Evolutionary conservation across 2,113 vertebrate genomes (phyloP), one percentile per base, ranked within the genome.

Genomic region (Albula glossodonta): DNA sequence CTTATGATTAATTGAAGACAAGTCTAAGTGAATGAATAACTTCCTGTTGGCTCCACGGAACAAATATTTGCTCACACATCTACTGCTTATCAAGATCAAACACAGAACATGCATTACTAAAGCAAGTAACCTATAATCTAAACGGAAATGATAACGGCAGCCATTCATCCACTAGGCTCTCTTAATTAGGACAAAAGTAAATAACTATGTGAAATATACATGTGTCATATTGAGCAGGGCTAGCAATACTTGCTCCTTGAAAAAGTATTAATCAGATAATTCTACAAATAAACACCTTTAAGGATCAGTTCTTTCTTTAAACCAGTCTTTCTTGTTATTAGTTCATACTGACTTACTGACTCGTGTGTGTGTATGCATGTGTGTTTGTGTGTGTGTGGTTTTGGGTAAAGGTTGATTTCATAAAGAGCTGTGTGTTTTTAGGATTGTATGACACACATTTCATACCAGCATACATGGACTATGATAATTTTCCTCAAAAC

Each of bases 1-100:
- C 50, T 5, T 4, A 6, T 53, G 51, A 53, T 53, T 52, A 17
- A 52, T 51, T 53, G 50, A 25, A 81, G 22, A 53, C 51, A 81
- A 53, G 31, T 53, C n/a, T 19, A 56, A 81, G 80, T 81, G 51
- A 81, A 81, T 81, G 80, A 81, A 81, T 81, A 81, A 81, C 80
- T 81, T 81, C 80, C 80, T 81, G 80, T 81, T 81, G 51, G 48
- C 22, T 22, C 22, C 80, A 81, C 51, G 22, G 51, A 11, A 11
- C 80, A 49, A 25, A 81, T 81, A 11, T 81, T 81, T 81, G 80
- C 80, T 53, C 80, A 53, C 80, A 13, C 80, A 81, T 81, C 25
- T 53, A 53, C 48, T 25, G 22, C 50, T 81, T 81, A 81, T 81
- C 80, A 51, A n/a, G 50, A 51, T 81, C 80, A 52, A 53, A 81